Base-by-base conservation (phyloP, 2,888 invertebrate genomes). In the Amphimallon solstitiale region DNA sequence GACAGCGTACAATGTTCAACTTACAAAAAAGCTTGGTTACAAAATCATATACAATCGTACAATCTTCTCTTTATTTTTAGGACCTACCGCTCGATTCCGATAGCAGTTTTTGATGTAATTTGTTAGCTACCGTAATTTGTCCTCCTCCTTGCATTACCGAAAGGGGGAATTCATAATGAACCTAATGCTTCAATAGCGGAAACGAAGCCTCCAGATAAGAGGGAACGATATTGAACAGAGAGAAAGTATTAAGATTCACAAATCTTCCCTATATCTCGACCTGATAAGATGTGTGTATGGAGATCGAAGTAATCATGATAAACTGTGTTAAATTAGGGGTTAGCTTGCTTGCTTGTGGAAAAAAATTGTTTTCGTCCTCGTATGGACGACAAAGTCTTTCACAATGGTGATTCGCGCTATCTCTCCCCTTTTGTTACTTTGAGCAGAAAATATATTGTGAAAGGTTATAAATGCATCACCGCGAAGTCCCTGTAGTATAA, bases 151-250 rank as follows among this genome's bases (percentile, higher is more conserved):
- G 21, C 34, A 45, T 37, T 37, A 35, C 48, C 17, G 19, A 35
- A 46, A 46, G 48, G 61, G 61, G 61, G 48, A 61, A 48, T 61
- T 46, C 46, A 34, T 61, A 61, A 61, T 61, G 61, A 61, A 37
- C 54, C 34, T n/a, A 29, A 45, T 23, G 61, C 61, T 17, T 35
- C 34, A 12, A 17, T 61, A 48, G 29, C 48, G 21, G 14, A 45
- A 61, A 37, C 54, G 35, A 46, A 34, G 19, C n/a, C n/a, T n/a
- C 29, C 10, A 38, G 56, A 56, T 56, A 56, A 56, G 38, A 38
- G 37, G 37, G 17, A 14, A n/a, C 21, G 9, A 19, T 37, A 38
- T 61, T 19, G 48, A 61, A 48, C 46, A 14, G 48, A 37, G 48
- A 37, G 14, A 37, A 48, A 35, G 54, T 61, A 61, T 48, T 40